These are phyloP conservation scores for Verasper variegatus DNA, from an alignment of 2,113 vertebrate species.

Conservation along the genomic window DNA sequence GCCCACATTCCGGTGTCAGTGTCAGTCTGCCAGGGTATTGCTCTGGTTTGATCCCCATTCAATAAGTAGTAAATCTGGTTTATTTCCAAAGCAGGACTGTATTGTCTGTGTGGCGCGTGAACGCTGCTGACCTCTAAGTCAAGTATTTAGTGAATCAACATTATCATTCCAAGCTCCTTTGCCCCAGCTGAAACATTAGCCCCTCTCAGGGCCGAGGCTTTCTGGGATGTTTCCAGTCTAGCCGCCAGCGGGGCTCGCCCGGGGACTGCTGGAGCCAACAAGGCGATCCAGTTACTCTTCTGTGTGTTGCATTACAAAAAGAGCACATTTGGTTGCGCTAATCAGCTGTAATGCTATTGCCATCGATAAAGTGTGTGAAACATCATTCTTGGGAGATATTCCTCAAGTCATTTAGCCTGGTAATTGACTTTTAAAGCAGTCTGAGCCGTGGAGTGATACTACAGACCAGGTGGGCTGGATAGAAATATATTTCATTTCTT, in stretches of 20 bases:
- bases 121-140: constrained; percentile 80
- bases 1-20: constrained; percentile 50
- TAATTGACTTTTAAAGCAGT: constrained; percentile 85
- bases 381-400: constrained; percentile 82
- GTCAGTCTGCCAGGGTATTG: constrained; percentile 58
- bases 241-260: constrained; percentile 78
- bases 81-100: constrained; percentile 58
- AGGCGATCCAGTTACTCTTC: constrained; percentile 83
- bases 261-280: constrained; percentile 73
- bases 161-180: constrained; percentile 81
- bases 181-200: constrained; percentile 82
- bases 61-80: constrained; percentile 74
- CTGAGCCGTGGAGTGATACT: constrained; percentile 78
- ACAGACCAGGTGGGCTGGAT: constrained; percentile 77
- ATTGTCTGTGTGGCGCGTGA: constrained; percentile 65
- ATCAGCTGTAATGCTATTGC: constrained; percentile 85
- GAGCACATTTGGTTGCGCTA: constrained; percentile 84
- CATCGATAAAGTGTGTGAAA: constrained; percentile 84
- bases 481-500: constrained; percentile 77
- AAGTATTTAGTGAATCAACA: constrained; percentile 82
- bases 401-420: constrained; percentile 76
- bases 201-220: constrained; percentile 75
- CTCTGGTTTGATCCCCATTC: constrained; percentile 49
- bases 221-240: constrained; percentile 80
- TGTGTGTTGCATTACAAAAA: constrained; percentile 87